A percentile compares a stretch with the other conserved stretches of the same genome.
Conservation (phyloP, 92 coral and sea anemone species). For the Parazoanthus swiftii region DNA sequence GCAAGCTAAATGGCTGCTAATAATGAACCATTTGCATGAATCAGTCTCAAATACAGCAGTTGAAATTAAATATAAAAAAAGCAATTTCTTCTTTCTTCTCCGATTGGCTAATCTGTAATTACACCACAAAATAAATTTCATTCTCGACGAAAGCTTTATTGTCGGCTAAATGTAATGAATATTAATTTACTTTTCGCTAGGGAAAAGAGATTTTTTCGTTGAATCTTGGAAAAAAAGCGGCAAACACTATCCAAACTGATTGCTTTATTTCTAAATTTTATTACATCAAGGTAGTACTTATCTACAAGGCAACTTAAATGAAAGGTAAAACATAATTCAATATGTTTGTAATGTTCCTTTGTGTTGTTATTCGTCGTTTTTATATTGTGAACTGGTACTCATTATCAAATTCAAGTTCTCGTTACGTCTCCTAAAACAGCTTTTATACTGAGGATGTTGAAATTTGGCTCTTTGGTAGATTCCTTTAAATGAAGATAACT, state of each 20-base stretch:
- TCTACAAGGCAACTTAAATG: neutral
- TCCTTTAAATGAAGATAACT: neutral
- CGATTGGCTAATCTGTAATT: constrained; percentile 1
- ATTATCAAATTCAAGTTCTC: neutral
- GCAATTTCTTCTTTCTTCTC: constrained; percentile 1
- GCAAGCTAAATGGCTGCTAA: neutral
- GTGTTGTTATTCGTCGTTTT: neutral
- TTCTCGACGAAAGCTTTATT: neutral
- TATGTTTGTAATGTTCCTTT: too few species aligned
- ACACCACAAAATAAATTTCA: neutral
- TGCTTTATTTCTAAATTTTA: neutral
- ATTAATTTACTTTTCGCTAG: neutral
- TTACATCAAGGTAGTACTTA: neutral
- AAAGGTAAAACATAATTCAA: neutral
- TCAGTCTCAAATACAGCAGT: neutral
- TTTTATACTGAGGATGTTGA: neutral
- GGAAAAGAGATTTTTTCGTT: neutral
- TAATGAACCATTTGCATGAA: neutral
- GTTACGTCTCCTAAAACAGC: neutral
- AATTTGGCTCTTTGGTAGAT: neutral
- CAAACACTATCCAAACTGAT: neutral
- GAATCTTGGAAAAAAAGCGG: neutral
- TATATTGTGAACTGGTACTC: neutral
- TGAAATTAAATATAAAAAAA: neutral
- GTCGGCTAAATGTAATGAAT: neutral